phyloP scores from a whole-genome alignment of 2,888 invertebrate species.

The Rhagophthalmus giganteus region DNA sequence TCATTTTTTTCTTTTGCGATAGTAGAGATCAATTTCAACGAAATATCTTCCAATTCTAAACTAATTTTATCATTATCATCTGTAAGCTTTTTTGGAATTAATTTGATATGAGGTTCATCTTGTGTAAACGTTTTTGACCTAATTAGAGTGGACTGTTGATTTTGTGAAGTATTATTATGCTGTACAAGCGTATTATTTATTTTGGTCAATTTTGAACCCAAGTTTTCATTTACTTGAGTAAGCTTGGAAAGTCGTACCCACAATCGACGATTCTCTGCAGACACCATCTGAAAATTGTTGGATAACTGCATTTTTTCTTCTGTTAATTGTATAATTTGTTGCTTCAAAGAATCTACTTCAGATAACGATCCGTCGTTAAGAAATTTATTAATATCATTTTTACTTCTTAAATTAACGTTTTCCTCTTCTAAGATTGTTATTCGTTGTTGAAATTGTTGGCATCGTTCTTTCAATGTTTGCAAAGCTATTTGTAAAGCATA shows the following conservation, averaged over 20 bases:
- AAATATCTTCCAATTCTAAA: conserved; percentile 77
- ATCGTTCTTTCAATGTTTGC: conserved; percentile 81
- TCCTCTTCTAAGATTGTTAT: conserved; percentile 74
- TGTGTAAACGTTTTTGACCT: conserved; percentile 70
- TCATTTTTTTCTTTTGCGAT: conserved; percentile 71
- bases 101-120: conserved; percentile 62
- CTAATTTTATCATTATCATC: conserved; percentile 59
- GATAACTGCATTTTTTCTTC: conserved; percentile 76
- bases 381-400: conserved; percentile 44
- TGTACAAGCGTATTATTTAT: conserved; percentile 59
- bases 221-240: conserved; percentile 62
- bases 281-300: conserved; percentile 79
- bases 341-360: conserved; percentile 60
- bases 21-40: conserved; percentile 69
- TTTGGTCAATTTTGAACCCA: conserved; percentile 58
- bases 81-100: conserved; percentile 56
- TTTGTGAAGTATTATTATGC: conserved; percentile 48
- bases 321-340: conserved; percentile 68
- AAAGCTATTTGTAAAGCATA: conserved; percentile 75
- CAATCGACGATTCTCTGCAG: conserved; percentile 77
- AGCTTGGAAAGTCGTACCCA: conserved; percentile 73
- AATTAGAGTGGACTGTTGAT: conserved; percentile 54
- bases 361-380: conserved; percentile 33
- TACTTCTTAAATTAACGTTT: conserved; percentile 65
- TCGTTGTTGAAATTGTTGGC: conserved; percentile 73